Conservation (phyloP, 2,888 invertebrate species). For the Epinotia brunnichana region DNA sequence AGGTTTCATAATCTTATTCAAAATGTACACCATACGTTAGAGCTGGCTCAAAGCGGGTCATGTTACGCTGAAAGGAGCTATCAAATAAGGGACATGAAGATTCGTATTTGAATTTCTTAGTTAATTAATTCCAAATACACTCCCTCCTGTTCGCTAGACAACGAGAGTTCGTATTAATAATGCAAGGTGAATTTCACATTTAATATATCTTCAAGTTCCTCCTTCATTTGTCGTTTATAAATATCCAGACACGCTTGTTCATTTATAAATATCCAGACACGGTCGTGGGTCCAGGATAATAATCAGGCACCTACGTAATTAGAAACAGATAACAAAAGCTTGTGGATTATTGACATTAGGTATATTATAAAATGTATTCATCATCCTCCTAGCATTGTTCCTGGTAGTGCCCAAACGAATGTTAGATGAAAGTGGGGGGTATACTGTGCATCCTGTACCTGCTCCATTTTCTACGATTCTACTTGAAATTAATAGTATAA, state of each 20-base stretch:
- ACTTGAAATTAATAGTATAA: too few relatives aligned
- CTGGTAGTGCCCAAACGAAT: too few relatives aligned
- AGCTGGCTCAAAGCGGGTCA: slow-evolving; percentile 10
- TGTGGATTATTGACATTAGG: too few relatives aligned
- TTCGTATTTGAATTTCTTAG: slow-evolving; percentile 19
- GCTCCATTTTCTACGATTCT: too few relatives aligned
- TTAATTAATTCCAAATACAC: slow-evolving; percentile 24
- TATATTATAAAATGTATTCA: too few relatives aligned
- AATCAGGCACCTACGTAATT: too few relatives aligned
- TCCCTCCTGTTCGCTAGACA: neutral
- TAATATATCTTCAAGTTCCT: neutral
- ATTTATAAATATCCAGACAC: neutral
- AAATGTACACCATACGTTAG: neutral
- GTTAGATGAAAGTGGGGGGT: too few relatives aligned
- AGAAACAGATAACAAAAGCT: too few relatives aligned
- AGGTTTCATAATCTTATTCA: slow-evolving; percentile 7
- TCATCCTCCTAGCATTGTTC: too few relatives aligned
- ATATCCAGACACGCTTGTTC: too few relatives aligned
- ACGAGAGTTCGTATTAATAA: slow-evolving; percentile 13
- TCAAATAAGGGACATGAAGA: slow-evolving; percentile 8
- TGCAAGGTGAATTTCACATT: neutral
- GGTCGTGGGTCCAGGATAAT: too few relatives aligned
- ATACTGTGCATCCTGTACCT: too few relatives aligned
- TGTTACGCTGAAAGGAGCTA: slow-evolving; percentile 1
- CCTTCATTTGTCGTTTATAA: neutral